Evolutionary conservation across 2,888 invertebrate species (phyloP).

Genomic region (Meiosimyza platycephala): DNA sequence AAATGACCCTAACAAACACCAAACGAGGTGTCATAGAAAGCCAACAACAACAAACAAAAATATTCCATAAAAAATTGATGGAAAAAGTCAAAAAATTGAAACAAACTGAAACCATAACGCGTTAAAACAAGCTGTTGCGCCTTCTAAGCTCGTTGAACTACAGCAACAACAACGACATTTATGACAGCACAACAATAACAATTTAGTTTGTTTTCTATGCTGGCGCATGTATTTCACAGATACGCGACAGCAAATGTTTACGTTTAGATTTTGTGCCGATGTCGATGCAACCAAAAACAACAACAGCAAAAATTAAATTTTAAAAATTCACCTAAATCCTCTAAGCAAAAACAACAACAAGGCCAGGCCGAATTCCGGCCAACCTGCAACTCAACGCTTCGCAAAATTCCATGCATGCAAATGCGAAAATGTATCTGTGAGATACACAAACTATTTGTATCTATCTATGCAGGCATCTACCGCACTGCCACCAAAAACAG

Average conservation of each 20-base stretch:
- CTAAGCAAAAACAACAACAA: constrained; percentile 18
- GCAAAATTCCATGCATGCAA: constrained; percentile 44
- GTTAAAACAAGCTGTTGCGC: constrained; percentile 31
- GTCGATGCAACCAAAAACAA: too few relatives aligned
- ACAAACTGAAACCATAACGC: constrained; percentile 16
- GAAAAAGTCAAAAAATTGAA: background rate
- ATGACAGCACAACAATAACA: too few relatives aligned
- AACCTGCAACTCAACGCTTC: constrained; percentile 53
- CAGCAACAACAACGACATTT: constrained; percentile 19
- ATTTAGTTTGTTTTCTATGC: constrained; percentile 43
- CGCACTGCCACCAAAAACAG: background rate
- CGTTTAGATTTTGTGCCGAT: too few relatives aligned
- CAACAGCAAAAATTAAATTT: background rate
- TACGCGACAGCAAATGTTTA: constrained; percentile 2
- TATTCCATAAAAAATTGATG: background rate
- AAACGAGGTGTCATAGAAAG: background rate
- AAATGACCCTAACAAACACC: too few relatives aligned
- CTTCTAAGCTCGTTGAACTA: background rate
- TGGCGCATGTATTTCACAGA: background rate
- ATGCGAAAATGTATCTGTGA: constrained; percentile 34
- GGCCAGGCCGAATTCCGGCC: constrained; percentile 29
- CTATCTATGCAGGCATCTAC: constrained; percentile 8
- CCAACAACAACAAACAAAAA: constrained; percentile 9
- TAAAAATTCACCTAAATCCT: constrained; percentile 31
- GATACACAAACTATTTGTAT: constrained; percentile 27